phyloP scores from a whole-genome alignment of 2,113 vertebrate genomes.

The Phasianus colchicus region DNA sequence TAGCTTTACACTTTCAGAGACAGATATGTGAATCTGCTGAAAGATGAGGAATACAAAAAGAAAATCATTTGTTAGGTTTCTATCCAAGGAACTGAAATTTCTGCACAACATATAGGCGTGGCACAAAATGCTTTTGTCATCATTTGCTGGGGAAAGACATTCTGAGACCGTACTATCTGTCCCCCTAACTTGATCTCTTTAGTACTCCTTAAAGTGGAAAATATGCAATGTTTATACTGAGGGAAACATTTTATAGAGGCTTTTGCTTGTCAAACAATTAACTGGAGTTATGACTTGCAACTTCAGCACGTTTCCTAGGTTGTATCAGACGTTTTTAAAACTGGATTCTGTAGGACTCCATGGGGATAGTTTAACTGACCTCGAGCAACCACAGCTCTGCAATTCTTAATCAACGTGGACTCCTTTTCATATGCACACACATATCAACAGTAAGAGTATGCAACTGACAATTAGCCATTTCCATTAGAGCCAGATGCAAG shows the following conservation, averaged over 20 bases:
- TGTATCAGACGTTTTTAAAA: not conserved
- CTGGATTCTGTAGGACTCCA: rapidly evolving
- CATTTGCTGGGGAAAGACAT: not conserved
- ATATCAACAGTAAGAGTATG: not conserved
- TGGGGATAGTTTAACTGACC: not conserved
- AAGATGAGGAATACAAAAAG: not conserved
- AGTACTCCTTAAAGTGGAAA: constrained; percentile 4
- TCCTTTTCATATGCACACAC: not conserved
- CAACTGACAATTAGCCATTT: not conserved
- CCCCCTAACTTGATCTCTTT: not conserved
- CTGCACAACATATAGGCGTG: not conserved
- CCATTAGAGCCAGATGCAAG: rapidly evolving
- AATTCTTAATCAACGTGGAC: not conserved
- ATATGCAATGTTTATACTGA: not conserved
- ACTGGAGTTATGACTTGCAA: not conserved
- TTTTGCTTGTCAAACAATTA: not conserved
- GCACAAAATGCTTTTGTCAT: not conserved
- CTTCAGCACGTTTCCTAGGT: not conserved
- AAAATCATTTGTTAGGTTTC: constrained; percentile 15
- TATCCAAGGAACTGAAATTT: not conserved
- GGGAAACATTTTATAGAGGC: not conserved
- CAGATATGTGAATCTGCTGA: not conserved
- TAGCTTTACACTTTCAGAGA: constrained; percentile 36
- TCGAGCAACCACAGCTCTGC: not conserved
- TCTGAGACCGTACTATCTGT: not conserved